Percentiles rank a stretch among this genome's conserved stretches.
These are phyloP conservation scores for Lasioglossum figueresi DNA, from an alignment of 2,888 invertebrate genomes.

Conservation along the genomic window DNA sequence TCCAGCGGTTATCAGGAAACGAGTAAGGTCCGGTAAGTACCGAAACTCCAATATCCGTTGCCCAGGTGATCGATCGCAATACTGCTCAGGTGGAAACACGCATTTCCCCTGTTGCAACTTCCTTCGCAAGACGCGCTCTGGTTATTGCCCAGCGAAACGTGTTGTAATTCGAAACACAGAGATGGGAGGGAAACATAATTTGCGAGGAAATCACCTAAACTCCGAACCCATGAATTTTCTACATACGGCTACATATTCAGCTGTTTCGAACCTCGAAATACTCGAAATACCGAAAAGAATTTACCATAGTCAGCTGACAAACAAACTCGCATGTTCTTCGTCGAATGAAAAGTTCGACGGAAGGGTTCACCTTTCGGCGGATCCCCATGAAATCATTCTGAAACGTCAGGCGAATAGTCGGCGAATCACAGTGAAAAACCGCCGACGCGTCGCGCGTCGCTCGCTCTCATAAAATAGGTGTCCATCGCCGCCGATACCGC, in stretches of 20 bases:
- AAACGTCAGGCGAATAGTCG: not conserved
- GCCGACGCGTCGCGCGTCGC: not conserved
- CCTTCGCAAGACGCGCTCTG: not conserved
- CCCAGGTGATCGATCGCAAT: constrained; percentile 26
- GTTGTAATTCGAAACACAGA: constrained; percentile 14
- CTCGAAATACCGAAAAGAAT: not conserved
- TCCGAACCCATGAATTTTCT: not conserved
- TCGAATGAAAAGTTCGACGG: not conserved
- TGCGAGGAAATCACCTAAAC: not conserved
- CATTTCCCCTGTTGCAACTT: not conserved
- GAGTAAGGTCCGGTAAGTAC: constrained; percentile 17
- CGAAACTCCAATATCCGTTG: constrained; percentile 23
- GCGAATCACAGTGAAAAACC: not conserved
- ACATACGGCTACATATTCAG: not conserved
- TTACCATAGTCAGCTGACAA: not conserved
- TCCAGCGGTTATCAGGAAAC: constrained; percentile 18
- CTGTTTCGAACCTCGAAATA: not conserved
- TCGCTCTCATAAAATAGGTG: not conserved
- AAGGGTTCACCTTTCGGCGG: not conserved
- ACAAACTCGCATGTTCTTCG: not conserved
- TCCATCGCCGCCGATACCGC: not conserved
- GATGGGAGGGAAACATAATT: not conserved
- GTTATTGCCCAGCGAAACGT: not conserved
- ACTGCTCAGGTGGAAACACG: constrained; percentile 23
- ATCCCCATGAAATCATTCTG: not conserved